Conservation (phyloP, 2,888 invertebrate species). For the Tenthredo amoena region DNA sequence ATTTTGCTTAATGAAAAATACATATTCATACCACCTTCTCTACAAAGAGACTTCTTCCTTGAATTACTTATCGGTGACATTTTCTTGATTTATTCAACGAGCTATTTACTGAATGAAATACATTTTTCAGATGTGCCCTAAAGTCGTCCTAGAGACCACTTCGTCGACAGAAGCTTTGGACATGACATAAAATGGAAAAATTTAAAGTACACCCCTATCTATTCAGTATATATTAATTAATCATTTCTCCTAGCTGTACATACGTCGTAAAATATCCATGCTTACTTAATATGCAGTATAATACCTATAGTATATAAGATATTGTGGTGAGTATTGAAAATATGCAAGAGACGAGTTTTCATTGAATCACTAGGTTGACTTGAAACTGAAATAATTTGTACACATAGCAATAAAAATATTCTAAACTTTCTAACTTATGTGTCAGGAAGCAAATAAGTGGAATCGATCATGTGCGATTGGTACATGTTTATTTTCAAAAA, state of each 20-base stretch:
- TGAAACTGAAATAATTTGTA: background rate
- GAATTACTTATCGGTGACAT: background rate
- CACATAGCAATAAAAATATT: background rate
- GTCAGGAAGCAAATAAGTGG: too few species aligned
- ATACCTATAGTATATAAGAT: background rate
- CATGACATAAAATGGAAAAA: background rate
- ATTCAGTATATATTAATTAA: background rate
- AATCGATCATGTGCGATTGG: too few species aligned
- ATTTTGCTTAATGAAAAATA: background rate
- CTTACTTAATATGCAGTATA: background rate
- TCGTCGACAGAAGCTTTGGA: constrained; percentile 43
- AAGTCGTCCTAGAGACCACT: background rate
- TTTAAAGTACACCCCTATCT: background rate
- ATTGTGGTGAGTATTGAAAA: background rate
- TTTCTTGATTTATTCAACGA: too few species aligned
- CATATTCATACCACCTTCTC: background rate
- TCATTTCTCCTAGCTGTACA: background rate
- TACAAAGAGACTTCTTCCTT: background rate
- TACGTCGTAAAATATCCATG: background rate
- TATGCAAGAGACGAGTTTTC: background rate
- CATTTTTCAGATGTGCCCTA: constrained; percentile 4
- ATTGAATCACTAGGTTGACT: background rate
- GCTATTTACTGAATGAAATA: background rate
- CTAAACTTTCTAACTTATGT: too few species aligned
- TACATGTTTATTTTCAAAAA: too few species aligned